Base-by-base conservation (phyloP, 2,888 invertebrate genomes). In the Stegophylla sp. region DNA sequence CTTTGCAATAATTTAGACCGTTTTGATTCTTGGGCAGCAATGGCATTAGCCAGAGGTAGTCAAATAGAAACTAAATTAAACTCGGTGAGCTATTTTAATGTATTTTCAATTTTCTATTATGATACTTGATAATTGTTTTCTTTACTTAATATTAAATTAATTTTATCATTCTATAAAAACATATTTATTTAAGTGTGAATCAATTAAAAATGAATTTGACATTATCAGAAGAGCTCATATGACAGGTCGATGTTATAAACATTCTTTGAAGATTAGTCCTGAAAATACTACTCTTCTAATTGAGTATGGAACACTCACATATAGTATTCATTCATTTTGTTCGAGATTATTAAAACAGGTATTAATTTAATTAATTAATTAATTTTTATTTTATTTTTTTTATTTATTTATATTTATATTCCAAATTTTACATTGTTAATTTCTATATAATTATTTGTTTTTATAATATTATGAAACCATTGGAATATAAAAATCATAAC, bases 21-120 rank as follows among this genome's bases (percentile, higher is more conserved):
- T 73, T 90, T 96, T 82, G 95, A 96, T 87, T 94, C 97, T 0
- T 97, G 97, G 97, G 96, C 96, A 1, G 93, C 94, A 76, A 90
- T 97, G 86, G 95, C 96, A 0, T 88, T 97, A 83, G 91, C 93
- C 0, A 92, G 92, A 85, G 91, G 91, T 4, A 91, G 93, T 82
- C 90, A 91, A 85, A 89, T 97, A 77, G 95, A 95, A 85, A 92
- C 91, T 59, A 91, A 92, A 86, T 87, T 97, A 3, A 95, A 93
- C 86, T 93, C 92, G 64, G 85, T 83, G 43, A 75, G 79, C 81
- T 2, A 15, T 34, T 34, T 34, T 5, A 34, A 7, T 34, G 7
- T 34, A 34, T 34, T 34, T n/a, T n/a, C n/a, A n/a, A n/a, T n/a
- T n/a, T n/a, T n/a, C n/a, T n/a, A n/a, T n/a, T n/a, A n/a, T n/a